Conservation (phyloP, 2,797 vertebrate species). For the Thunnus albacares region DNA sequence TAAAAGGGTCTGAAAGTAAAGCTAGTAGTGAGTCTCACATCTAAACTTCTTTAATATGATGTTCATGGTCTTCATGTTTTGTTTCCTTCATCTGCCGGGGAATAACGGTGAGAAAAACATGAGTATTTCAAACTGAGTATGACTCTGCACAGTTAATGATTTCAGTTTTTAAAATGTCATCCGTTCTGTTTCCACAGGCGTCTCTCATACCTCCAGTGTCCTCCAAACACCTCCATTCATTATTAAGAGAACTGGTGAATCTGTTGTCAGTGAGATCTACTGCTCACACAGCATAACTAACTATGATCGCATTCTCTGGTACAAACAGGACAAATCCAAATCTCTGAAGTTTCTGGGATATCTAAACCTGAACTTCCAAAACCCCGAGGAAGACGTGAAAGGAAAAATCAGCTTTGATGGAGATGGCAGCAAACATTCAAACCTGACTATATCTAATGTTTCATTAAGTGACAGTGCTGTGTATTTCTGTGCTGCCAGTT, state of each 20-base stretch:
- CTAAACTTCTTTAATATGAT: too few species aligned
- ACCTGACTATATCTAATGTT: conserved; percentile 46
- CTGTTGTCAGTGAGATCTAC: conserved; percentile 21
- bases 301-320: conserved; percentile 59
- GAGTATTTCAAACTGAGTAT: conserved; percentile 5
- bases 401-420: conserved; percentile 52
- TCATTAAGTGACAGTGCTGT: conserved; percentile 44
- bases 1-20: too few species aligned
- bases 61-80: conserved; percentile 18
- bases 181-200: conserved; percentile 10
- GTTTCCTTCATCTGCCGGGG: too few species aligned
- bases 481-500: conserved; percentile 67
- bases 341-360: conserved; percentile 49
- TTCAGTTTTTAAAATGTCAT: too few species aligned
- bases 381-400: conserved; percentile 24
- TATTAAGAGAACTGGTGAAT: conserved; percentile 22
- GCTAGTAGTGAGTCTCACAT: too few species aligned
- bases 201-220: too few species aligned
- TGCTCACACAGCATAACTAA: conserved; percentile 43
- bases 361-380: fast-evolving
- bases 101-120: too few species aligned
- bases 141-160: too few species aligned
- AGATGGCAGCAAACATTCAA: not conserved
- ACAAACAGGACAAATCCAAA: conserved; percentile 53
- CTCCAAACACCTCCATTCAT: conserved; percentile 30